Conservation (phyloP, 2,113 vertebrate genomes). For the Perccottus glenii region DNA sequence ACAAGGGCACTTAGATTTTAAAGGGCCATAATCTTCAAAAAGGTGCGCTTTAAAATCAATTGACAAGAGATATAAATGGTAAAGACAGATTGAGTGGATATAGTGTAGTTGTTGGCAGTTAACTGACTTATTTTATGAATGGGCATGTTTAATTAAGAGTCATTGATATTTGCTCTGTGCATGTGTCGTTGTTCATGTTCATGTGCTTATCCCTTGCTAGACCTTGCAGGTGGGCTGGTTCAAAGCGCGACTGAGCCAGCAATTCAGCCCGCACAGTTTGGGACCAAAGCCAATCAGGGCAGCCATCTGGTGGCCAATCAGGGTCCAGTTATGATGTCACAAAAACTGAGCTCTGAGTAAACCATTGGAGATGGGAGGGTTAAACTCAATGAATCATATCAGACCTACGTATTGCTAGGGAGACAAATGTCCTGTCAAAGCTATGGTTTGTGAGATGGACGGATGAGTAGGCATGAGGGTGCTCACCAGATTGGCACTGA, state of each 20-base stretch:
- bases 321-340: slow-evolving; percentile 74
- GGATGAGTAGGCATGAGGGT: slow-evolving; percentile 33
- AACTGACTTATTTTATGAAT: slow-evolving; percentile 58
- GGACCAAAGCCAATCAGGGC: slow-evolving; percentile 73
- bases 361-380: slow-evolving; percentile 53
- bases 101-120: slow-evolving; percentile 50
- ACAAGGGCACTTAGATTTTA: slow-evolving; percentile 79
- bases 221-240: slow-evolving; percentile 67
- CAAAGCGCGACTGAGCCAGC: slow-evolving; percentile 68
- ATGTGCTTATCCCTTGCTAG: slow-evolving; percentile 22
- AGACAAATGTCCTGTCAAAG: slow-evolving; percentile 18
- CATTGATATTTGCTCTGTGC: slow-evolving; percentile 25
- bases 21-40: slow-evolving; percentile 77
- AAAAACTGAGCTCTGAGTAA: slow-evolving; percentile 49
- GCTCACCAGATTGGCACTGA: neutral
- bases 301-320: slow-evolving; percentile 81
- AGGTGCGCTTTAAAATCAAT: slow-evolving; percentile 74
- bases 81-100: slow-evolving; percentile 61
- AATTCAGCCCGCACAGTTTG: slow-evolving; percentile 74
- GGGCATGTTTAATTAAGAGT: slow-evolving; percentile 55
- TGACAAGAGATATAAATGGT: slow-evolving; percentile 72
- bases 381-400: slow-evolving; percentile 69
- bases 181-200: slow-evolving; percentile 10
- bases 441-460: slow-evolving; percentile 27
- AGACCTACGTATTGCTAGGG: slow-evolving; percentile 35